Conservation (phyloP, 2,888 invertebrate genomes). For the Limnephilus rhombicus region DNA sequence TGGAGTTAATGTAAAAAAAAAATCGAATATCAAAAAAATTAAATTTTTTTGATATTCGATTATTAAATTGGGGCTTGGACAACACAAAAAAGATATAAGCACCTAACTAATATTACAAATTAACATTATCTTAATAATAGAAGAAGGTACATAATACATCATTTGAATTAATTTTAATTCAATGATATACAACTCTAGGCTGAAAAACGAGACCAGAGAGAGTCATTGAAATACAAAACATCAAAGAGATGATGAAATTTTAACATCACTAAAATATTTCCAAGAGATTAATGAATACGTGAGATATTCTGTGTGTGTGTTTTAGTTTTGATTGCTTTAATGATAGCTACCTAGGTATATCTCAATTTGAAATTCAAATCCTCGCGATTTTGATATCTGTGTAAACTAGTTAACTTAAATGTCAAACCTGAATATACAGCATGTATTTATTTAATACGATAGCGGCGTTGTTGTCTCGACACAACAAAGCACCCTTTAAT, state of each 20-base stretch:
- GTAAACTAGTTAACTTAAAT: background rate
- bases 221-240: conserved; percentile 29
- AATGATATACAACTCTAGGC: background rate
- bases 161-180: background rate
- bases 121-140: too few species aligned
- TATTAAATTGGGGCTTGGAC: too few species aligned
- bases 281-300: conserved; percentile 19
- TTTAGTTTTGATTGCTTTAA: conserved; percentile 22
- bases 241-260: conserved; percentile 11
- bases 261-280: conserved; percentile 29
- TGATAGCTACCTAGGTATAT: background rate
- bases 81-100: too few species aligned
- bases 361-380: conserved; percentile 24
- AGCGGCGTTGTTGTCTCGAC: background rate
- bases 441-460: conserved; percentile 1
- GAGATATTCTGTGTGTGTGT: background rate
- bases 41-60: too few species aligned
- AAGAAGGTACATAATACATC: background rate
- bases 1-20: too few species aligned
- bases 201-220: background rate
- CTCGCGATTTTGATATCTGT: background rate
- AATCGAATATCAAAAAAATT: too few species aligned
- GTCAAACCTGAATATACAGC: conserved; percentile 11
- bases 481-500: background rate
- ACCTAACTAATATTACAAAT: too few species aligned